These are phyloP conservation scores for Pammene aurita DNA, from an alignment of 2,888 invertebrate species.

Conservation along the genomic window DNA sequence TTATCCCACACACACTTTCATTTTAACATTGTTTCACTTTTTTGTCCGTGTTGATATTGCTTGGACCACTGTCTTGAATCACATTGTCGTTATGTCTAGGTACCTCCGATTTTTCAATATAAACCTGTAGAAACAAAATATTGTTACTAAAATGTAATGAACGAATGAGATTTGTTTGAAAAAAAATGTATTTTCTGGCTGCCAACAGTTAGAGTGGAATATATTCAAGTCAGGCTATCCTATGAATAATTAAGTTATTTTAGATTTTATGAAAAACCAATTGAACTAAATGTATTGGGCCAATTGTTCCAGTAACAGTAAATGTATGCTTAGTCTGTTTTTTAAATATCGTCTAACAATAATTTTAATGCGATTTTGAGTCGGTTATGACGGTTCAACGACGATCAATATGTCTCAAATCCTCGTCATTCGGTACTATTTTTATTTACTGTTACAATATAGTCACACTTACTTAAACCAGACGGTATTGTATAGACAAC, in stretches of 20 bases:
- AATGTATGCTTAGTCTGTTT: no score
- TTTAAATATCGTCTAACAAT: no score
- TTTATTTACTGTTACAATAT: background rate
- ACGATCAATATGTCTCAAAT: no score
- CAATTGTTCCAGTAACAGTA: no score
- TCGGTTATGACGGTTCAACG: no score
- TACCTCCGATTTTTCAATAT: background rate
- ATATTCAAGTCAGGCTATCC: background rate
- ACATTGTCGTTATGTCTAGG: conserved; percentile 3
- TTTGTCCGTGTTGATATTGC: conserved; percentile 10
- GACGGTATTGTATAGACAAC: conserved; percentile 5
- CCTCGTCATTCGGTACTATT: background rate
- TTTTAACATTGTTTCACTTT: conserved; percentile 40
- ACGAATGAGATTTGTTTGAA: no score
- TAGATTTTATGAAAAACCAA: no score
- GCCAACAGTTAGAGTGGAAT: conserved; percentile 1
- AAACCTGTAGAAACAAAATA: conserved; percentile 3
- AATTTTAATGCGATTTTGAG: no score
- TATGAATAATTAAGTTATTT: background rate
- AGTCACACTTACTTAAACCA: background rate
- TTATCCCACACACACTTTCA: conserved; percentile 59
- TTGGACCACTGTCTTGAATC: conserved; percentile 22
- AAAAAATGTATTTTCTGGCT: background rate
- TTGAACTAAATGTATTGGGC: no score
- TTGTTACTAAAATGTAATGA: background rate